These are phyloP conservation scores for Adrianichthys oophorus DNA, from an alignment of 2,797 vertebrate genomes.

Conservation along the genomic window DNA sequence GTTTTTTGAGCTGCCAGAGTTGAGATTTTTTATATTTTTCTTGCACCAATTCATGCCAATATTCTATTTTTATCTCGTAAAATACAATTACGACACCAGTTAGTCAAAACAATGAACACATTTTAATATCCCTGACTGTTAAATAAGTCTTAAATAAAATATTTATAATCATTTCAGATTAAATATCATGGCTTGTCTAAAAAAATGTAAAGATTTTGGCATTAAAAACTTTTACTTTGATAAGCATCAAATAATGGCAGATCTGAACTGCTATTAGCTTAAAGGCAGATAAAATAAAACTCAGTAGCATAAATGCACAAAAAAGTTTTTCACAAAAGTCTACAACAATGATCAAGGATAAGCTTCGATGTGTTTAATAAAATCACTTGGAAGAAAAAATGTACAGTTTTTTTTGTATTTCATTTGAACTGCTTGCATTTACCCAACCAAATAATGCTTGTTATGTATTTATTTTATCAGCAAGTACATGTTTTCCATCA, in stretches of 20 bases:
- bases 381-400: constrained; percentile 2
- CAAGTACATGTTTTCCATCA: too few species aligned
- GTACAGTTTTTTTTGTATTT: too few species aligned
- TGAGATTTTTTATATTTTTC: too few species aligned
- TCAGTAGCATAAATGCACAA: neutral
- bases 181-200: neutral
- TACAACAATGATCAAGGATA: neutral
- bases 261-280: constrained; percentile 14
- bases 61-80: constrained; percentile 3
- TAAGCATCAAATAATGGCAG: constrained; percentile 19
- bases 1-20: neutral
- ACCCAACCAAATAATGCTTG: too few species aligned
- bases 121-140: constrained; percentile 17
- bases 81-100: constrained; percentile 9
- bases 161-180: constrained; percentile 2
- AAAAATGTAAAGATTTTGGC: neutral
- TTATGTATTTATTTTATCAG: too few species aligned
- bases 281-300: constrained; percentile 7
- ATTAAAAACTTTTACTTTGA: constrained; percentile 24
- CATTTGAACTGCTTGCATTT: too few species aligned
- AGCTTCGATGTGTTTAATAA: too few species aligned
- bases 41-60: neutral
- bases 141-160: constrained; percentile 20
- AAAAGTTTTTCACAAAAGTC: neutral
- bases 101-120: neutral